A percentile compares a stretch with the other conserved stretches of the same genome.
phyloP scores from a whole-genome alignment of 2,113 vertebrate species.

The Hyaena hyaena region DNA sequence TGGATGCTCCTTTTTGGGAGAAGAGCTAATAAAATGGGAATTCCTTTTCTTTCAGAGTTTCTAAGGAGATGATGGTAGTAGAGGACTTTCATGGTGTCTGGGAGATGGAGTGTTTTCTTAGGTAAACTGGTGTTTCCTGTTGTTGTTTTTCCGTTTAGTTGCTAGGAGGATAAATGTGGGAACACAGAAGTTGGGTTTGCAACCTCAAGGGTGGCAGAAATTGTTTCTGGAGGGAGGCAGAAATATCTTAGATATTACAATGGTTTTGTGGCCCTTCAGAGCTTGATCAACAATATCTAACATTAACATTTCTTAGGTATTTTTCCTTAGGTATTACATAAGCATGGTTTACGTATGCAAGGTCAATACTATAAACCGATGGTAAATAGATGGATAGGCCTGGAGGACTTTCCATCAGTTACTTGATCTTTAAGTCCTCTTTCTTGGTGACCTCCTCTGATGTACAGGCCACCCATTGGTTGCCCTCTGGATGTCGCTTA shows the following conservation, averaged over 20 bases:
- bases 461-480: background rate
- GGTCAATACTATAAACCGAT: background rate
- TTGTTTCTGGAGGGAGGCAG: background rate
- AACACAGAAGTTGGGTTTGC: background rate
- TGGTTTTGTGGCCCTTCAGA: background rate
- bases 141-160: background rate
- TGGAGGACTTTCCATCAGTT: background rate
- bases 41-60: background rate
- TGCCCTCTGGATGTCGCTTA: background rate
- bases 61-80: background rate
- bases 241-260: conserved; percentile 3
- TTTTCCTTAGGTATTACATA: conserved; percentile 2
- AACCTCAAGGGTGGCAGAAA: background rate
- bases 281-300: background rate
- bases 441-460: background rate
- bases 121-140: background rate
- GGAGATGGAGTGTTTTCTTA: background rate
- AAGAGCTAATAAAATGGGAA: background rate
- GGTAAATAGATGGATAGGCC: background rate
- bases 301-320: background rate
- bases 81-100: background rate
- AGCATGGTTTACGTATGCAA: background rate
- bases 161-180: background rate
- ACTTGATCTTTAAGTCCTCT: background rate
- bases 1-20: background rate